Base-by-base conservation (phyloP, 1,140 invertebrate genomes). In the Aphidius gifuensis region DNA sequence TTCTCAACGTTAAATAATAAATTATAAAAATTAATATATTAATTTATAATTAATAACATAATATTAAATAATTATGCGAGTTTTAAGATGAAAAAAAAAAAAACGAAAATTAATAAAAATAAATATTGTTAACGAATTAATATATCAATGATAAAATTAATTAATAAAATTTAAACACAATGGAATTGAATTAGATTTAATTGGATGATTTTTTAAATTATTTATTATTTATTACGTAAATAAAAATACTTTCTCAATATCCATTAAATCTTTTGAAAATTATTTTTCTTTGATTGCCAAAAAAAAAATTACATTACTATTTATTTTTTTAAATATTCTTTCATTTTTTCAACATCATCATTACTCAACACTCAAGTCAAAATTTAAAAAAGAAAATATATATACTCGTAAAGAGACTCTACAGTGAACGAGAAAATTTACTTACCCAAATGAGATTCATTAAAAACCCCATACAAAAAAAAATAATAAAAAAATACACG, bases 151-250 rank as follows among this genome's bases (percentile, higher is more conserved):
- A 70, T 62, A 71, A 74, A 21, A 50, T 50, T 50, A 70, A 72
- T 73, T 74, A 73, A 78, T 72, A 68, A 76, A 79, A 69, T 76
- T 40, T 44, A 61, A 61, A 77, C 66, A 78, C 73, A 65, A 78
- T 76, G 77, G 77, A 80, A 79, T 79, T 79, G 78, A 80, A 76
- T 71, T 79, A 80, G 76, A 70, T 55, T 74, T 79, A 75, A 67
- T 71, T 66, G 71, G 70, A 64, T 68, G 16, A 16, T 32, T 32
- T 32, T 32, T 32, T 1, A 32, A 32, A 32, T 32, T 32, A 60
- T 11, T 6, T n/a, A 59, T 16, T 46, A 23, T 60, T 54, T 38
- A 54, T 42, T 16, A 2, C 32, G 45, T 50, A 51, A 45, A 46
- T 46, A 9, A 46, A 6, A 9, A 32, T 32, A 32, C 5, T 46